phyloP scores from a whole-genome alignment of 2,797 vertebrate species.

The Artibeus jamaicensis region DNA sequence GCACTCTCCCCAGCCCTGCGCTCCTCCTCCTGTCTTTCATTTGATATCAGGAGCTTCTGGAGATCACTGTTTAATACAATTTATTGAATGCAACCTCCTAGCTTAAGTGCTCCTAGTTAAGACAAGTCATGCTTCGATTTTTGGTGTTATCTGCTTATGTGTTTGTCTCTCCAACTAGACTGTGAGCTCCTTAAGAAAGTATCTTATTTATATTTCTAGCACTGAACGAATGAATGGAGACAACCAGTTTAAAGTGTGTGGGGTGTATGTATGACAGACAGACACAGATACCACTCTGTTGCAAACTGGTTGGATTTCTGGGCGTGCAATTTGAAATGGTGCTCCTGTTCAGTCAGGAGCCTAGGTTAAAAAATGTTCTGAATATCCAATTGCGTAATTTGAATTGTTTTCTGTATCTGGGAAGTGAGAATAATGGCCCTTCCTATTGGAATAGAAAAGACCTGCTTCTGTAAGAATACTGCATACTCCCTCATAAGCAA shows the following conservation, averaged over 20 bases:
- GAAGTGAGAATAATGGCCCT: not conserved
- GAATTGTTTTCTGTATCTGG: not conserved
- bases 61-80: not conserved
- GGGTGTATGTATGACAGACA: not conserved
- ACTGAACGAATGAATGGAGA: not conserved
- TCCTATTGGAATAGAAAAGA: not conserved
- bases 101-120: not conserved
- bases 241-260: not conserved
- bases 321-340: not conserved
- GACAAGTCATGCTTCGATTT: constrained; percentile 5
- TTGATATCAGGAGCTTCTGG: not conserved
- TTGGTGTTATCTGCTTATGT: not conserved
- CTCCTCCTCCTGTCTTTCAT: not conserved
- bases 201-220: constrained; percentile 14
- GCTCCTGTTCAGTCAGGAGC: not conserved
- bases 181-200: constrained; percentile 2
- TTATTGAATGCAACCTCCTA: not conserved
- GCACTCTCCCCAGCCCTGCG: not conserved
- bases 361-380: not conserved
- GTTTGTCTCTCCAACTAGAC: not conserved
- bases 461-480: not conserved
- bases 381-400: not conserved
- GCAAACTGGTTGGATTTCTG: constrained; percentile 21
- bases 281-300: not conserved
- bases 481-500: not conserved